phyloP scores from a whole-genome alignment of 2,797 vertebrate genomes.

The Lutjanus campechanus region DNA sequence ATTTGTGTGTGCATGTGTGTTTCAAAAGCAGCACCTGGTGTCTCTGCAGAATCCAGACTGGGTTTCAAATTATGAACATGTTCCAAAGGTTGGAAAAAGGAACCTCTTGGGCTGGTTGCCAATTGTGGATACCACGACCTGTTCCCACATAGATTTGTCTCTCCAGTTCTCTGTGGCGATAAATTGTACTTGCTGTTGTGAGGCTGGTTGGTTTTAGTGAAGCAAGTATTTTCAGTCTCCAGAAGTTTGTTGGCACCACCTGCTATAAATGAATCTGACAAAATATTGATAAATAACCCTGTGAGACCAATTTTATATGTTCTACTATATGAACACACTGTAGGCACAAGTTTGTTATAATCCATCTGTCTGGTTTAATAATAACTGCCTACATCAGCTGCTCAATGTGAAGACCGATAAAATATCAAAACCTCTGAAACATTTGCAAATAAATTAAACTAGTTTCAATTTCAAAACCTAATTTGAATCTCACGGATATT shows the following conservation, averaged over 20 bases:
- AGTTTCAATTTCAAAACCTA: background rate
- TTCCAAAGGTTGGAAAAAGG: conserved; percentile 12
- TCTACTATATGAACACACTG: background rate
- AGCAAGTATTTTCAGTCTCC: conserved; percentile 14
- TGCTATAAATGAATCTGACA: background rate
- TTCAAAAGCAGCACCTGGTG: conserved; percentile 5
- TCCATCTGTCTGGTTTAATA: background rate
- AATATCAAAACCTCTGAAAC: background rate
- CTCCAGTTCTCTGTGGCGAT: conserved; percentile 1
- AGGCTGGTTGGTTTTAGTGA: conserved; percentile 8
- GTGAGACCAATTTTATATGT: background rate
- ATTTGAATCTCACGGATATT: background rate
- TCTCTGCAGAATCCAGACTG: conserved; percentile 13
- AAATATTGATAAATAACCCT: background rate
- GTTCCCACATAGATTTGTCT: conserved; percentile 20
- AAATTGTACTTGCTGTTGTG: conserved; percentile 11
- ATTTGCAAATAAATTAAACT: background rate
- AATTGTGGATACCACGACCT: background rate
- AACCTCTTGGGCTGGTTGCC: conserved; percentile 2
- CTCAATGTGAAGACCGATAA: background rate
- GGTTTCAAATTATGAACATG: conserved; percentile 22
- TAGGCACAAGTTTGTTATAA: background rate
- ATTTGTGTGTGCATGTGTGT: background rate
- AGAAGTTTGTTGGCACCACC: background rate
- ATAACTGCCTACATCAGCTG: background rate